Conservation (phyloP, 2,113 vertebrate genomes). For the Cephalopholis sonnerati region DNA sequence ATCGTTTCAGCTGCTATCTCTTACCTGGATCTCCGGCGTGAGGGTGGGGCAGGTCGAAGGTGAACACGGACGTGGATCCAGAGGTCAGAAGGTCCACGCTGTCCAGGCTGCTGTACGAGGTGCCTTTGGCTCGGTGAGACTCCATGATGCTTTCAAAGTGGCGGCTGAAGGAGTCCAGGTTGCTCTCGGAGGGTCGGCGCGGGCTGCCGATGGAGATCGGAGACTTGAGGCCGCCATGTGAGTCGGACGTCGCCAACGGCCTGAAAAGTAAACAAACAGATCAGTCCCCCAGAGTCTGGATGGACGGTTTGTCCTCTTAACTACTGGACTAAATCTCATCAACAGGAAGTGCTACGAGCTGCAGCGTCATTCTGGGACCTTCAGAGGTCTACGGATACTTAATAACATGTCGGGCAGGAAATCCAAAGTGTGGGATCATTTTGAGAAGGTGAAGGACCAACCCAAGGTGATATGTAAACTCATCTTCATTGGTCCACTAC, state of each 20-base stretch:
- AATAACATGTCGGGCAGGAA: too few relatives aligned
- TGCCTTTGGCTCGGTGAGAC: constrained; percentile 96
- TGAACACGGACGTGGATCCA: constrained; percentile 88
- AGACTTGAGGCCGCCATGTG: constrained; percentile 85
- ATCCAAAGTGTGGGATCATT: too few relatives aligned
- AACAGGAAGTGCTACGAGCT: too few relatives aligned
- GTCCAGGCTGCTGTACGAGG: constrained; percentile 97
- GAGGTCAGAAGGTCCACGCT: constrained; percentile 93
- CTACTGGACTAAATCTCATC: too few relatives aligned
- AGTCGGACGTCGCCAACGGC: constrained; percentile 36
- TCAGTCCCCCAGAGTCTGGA: not conserved
- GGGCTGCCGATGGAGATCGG: constrained; percentile 88
- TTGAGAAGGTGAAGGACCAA: too few relatives aligned
- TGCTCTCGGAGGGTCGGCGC: constrained; percentile 88
- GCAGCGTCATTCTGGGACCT: too few relatives aligned
- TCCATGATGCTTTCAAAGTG: constrained; percentile 98
- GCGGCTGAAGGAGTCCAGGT: constrained; percentile 96
- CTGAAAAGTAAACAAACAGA: constrained; percentile 43
- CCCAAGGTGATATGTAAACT: too few relatives aligned
- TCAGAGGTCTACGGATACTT: too few relatives aligned
- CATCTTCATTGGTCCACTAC: too few relatives aligned
- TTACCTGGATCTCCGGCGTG: constrained; percentile 89
- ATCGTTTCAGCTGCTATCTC: fast-evolving
- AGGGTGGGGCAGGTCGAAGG: constrained; percentile 92
- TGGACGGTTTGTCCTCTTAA: not conserved